These are phyloP conservation scores for Hirudo medicinalis DNA, from an alignment of 1,140 invertebrate species.

Conservation along the genomic window DNA sequence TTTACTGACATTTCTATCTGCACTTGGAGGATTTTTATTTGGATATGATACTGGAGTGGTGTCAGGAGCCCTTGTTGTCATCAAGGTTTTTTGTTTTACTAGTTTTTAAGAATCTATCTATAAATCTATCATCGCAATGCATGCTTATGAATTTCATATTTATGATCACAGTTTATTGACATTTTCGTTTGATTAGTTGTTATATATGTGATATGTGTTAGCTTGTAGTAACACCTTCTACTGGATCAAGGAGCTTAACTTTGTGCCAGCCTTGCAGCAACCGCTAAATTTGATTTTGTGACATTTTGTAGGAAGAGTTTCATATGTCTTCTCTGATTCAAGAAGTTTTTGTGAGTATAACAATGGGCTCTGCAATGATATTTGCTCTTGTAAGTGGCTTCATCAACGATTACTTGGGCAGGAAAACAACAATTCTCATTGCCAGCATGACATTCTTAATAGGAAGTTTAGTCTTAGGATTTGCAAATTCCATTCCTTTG, in stretches of 20 bases:
- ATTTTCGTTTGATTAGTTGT: background rate
- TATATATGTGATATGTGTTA: too few relatives aligned
- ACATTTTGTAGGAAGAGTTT: constrained; percentile 32
- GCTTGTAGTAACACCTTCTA: too few relatives aligned
- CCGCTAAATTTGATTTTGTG: too few relatives aligned
- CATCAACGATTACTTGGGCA: constrained; percentile 45
- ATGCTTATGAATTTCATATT: background rate
- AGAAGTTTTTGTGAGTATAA: constrained; percentile 45
- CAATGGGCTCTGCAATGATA: constrained; percentile 43
- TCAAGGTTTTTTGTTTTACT: too few relatives aligned
- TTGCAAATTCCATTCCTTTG: constrained; percentile 42
- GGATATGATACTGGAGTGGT: constrained; percentile 57
- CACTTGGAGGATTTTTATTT: constrained; percentile 52
- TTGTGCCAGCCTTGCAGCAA: too few relatives aligned
- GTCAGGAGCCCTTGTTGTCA: constrained; percentile 51
- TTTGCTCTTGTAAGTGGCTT: constrained; percentile 46
- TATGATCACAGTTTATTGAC: background rate
- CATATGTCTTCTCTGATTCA: constrained; percentile 45
- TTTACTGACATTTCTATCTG: constrained; percentile 36
- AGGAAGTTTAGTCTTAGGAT: constrained; percentile 47
- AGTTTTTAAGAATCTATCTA: constrained; percentile 26
- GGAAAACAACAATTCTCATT: constrained; percentile 47
- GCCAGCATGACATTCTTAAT: constrained; percentile 48
- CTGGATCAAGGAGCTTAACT: too few relatives aligned
- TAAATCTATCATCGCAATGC: background rate